Percentiles rank a stretch among this genome's conserved stretches.
These are phyloP conservation scores for Archips crataeganus DNA, from an alignment of 2,888 invertebrate species.

Conservation along the genomic window DNA sequence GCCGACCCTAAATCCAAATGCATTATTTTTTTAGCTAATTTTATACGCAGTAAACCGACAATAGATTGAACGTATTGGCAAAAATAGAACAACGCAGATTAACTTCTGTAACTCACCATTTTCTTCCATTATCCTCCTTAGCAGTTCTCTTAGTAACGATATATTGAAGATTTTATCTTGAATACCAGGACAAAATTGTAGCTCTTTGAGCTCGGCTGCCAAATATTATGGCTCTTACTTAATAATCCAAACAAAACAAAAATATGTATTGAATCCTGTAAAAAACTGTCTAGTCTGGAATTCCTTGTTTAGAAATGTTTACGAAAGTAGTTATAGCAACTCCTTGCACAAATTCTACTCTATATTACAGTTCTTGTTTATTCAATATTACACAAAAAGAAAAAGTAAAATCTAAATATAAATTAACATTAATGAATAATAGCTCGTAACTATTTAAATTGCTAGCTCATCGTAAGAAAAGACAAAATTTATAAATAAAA, in stretches of 20 bases:
- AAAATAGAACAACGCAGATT: constrained; percentile 23
- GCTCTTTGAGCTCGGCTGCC: not conserved
- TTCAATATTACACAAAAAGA: not conserved
- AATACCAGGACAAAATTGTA: not conserved
- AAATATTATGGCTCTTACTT: not conserved
- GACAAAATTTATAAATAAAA: not conserved
- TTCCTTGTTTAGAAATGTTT: constrained; percentile 51
- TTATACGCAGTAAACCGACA: constrained; percentile 5
- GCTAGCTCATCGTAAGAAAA: not conserved
- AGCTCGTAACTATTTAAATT: not conserved
- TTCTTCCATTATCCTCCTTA: constrained; percentile 61
- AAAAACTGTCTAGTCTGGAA: not conserved
- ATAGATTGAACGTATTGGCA: not conserved
- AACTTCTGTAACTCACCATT: constrained; percentile 51
- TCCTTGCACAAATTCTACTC: not conserved
- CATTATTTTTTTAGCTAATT: not conserved
- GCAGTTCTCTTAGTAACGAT: constrained; percentile 53
- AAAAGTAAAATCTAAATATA: not conserved
- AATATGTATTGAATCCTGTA: not conserved
- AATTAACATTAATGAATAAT: not conserved
- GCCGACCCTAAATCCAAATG: no score
- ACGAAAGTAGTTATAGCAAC: constrained; percentile 41
- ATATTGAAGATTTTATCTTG: constrained; percentile 51
- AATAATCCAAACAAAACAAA: constrained; percentile 11
- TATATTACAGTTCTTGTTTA: not conserved